phyloP scores from a whole-genome alignment of 2,888 invertebrate genomes.

The Trilocha varians region DNA sequence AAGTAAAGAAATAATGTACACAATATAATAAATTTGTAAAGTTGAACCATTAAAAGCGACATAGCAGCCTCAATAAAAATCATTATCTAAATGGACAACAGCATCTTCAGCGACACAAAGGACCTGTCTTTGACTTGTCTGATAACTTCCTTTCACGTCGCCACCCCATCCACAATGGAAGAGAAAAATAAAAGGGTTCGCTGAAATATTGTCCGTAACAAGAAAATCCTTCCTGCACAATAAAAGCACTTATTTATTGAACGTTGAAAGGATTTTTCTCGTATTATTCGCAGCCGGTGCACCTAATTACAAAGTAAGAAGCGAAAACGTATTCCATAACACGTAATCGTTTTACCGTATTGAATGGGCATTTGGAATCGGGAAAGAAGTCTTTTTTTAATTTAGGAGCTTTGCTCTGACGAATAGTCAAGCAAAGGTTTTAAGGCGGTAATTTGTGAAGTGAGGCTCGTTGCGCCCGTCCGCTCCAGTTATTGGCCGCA shows the following conservation, averaged over 20 bases:
- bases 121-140: conserved; percentile 25
- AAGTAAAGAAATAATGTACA: too few species aligned
- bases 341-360: conserved; percentile 21
- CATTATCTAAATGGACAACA: conserved; percentile 32
- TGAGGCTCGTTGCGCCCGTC: conserved; percentile 32
- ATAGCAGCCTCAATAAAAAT: conserved; percentile 21
- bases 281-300: conserved; percentile 13
- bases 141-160: conserved; percentile 25
- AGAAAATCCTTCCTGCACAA: conserved; percentile 16
- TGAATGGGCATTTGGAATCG: conserved; percentile 34
- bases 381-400: conserved; percentile 30
- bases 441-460: conserved; percentile 55
- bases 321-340: conserved; percentile 1
- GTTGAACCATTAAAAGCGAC: neutral
- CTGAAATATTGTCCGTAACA: conserved; percentile 14
- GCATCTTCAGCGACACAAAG: conserved; percentile 22
- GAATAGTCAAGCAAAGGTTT: conserved; percentile 43
- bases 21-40: too few species aligned
- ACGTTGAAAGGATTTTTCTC: conserved; percentile 18
- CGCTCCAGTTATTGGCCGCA: conserved; percentile 55
- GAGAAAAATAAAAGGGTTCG: conserved; percentile 17
- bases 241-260: conserved; percentile 23
- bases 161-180: conserved; percentile 12
- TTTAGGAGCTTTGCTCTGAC: conserved; percentile 38
- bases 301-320: conserved; percentile 12